Evolutionary conservation across 2,888 invertebrate species (phyloP).

Genomic region (Dryomyza anilis): DNA sequence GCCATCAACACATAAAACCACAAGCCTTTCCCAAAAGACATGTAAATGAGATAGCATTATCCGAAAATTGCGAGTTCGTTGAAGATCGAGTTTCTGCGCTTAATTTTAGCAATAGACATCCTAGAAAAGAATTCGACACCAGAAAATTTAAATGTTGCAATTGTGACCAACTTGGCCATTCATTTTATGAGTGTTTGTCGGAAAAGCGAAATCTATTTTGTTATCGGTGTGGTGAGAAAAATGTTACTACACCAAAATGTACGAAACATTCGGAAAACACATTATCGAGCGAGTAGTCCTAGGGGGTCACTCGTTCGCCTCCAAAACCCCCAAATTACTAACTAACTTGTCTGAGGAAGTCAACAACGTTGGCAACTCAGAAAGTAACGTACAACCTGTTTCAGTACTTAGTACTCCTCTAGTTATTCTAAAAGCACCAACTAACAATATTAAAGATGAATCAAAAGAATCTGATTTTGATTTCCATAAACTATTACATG

Average conservation of each 20-base stretch:
- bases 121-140: not conserved
- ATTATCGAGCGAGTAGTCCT: not conserved
- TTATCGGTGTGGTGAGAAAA: not conserved
- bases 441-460: not conserved
- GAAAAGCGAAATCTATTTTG: conserved; percentile 8
- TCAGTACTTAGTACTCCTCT: not conserved
- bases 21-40: not conserved
- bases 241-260: not conserved
- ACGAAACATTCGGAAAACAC: not conserved
- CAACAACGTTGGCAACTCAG: not conserved
- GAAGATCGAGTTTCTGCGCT: not conserved
- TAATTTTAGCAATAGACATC: not conserved
- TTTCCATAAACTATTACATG: not conserved
- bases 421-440: not conserved
- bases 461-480: not conserved
- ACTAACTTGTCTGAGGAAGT: not conserved
- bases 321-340: not conserved
- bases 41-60: not conserved
- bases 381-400: no score
- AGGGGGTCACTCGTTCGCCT: not conserved
- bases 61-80: not conserved
- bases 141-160: conserved; percentile 17
- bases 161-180: conserved; percentile 16
- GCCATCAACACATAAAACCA: not conserved
- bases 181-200: conserved; percentile 10